Evolutionary conservation across 2,797 vertebrate species (phyloP), one percentile per base, ranked within the genome.

Genomic region (Cryptoprocta ferox): DNA sequence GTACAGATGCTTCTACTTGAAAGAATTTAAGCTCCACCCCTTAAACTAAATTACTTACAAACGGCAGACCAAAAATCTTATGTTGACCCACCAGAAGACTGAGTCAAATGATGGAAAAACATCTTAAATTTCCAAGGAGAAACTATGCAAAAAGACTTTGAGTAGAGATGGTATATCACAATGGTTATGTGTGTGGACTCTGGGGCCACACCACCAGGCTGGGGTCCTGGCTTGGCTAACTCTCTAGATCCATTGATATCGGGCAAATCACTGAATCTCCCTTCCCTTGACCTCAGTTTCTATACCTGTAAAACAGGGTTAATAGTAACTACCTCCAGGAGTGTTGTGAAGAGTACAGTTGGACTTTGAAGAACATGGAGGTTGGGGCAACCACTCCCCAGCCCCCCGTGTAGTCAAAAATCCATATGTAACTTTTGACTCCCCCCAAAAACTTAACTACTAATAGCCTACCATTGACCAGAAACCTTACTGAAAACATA

Each of bases 21-120:
- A 91, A 81, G 42, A 70, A 88, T 30, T 65, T 76, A 86, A 92
- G 39, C 5, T 86, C 94, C 16, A 85, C 13, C 48, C 84, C 42
- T 88, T 87, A 75, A 79, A 50, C 39, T 63, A 63, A 89, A 37
- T 63, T 53, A 79, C 59, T 30, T n/a, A 42, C 7, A 94, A 53
- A 42, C 0, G 15, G 70, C 10, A 42, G 28, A 76, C 28, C 66
- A 24, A 59, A 89, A 85, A 42, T 50, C 14, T 95, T 76, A 66
- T 7, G 1, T 66, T 83, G 65, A 89, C 28, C 81, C 18, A 18
- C 45, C 53, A 45, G n/a, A 28, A 83, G n/a, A 30, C 80, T 56
- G 42, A 83, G 30, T 61, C 39, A 30, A 15, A 28, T 71, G 68
- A 32, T 4, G 0, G 28, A 19, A 59, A 95, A 70, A 26, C 61